phyloP scores from a whole-genome alignment of 2,888 invertebrate genomes.

The Poecilobothrus nobilitatus region DNA sequence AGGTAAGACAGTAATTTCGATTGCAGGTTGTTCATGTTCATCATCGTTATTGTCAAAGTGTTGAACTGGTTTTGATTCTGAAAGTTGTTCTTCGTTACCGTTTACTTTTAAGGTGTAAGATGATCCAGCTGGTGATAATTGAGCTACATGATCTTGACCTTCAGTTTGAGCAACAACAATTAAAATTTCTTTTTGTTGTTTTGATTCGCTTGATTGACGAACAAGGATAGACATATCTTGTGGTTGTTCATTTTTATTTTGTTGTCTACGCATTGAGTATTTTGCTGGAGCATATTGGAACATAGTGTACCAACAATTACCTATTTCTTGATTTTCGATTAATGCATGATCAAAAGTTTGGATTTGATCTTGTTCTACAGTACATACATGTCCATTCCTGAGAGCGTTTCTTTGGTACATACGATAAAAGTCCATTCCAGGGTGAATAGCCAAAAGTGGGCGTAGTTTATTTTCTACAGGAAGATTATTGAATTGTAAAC shows the following conservation, averaged over 20 bases:
- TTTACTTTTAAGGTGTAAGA: conserved; percentile 38
- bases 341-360: conserved; percentile 58
- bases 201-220: conserved; percentile 31
- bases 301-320: conserved; percentile 55
- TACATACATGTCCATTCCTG: conserved; percentile 43
- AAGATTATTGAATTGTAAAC: conserved; percentile 44
- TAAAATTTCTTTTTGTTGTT: conserved; percentile 40
- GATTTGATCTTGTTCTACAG: conserved; percentile 50
- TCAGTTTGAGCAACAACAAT: conserved; percentile 38
- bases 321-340: conserved; percentile 47
- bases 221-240: conserved; percentile 38
- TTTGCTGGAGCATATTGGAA: conserved; percentile 45
- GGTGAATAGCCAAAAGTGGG: conserved; percentile 46
- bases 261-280: not conserved
- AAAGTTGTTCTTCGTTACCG: conserved; percentile 31
- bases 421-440: conserved; percentile 29
- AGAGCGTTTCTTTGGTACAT: conserved; percentile 37
- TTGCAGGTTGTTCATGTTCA: conserved; percentile 33
- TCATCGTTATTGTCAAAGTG: conserved; percentile 30
- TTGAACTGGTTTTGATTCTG: conserved; percentile 32
- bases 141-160: conserved; percentile 28
- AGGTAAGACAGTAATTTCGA: conserved; percentile 44
- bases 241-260: not conserved
- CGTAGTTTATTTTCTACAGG: conserved; percentile 42
- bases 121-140: conserved; percentile 21